These are phyloP conservation scores for Physella acuta DNA, from an alignment of 1,140 invertebrate genomes.

Conservation along the genomic window DNA sequence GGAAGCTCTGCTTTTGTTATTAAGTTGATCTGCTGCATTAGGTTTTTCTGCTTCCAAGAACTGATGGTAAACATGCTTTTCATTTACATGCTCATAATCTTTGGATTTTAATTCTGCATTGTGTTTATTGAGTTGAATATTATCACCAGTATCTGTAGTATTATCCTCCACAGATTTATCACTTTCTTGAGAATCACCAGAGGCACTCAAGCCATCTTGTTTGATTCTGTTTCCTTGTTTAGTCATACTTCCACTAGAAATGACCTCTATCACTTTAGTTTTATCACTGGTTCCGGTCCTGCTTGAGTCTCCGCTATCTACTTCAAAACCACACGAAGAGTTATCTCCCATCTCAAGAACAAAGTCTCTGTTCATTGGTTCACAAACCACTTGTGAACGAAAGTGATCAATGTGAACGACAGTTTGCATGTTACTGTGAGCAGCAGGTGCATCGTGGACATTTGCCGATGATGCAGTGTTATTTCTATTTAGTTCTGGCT, in stretches of 20 bases:
- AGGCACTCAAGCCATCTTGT: too few species aligned
- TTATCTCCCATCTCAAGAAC: neutral
- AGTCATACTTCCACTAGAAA: too few species aligned
- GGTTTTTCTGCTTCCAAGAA: constrained; percentile 18
- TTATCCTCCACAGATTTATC: neutral
- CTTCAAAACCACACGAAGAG: too few species aligned
- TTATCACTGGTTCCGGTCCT: neutral
- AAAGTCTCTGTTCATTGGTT: neutral
- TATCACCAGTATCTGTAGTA: neutral
- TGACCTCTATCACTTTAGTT: neutral
- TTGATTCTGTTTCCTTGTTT: too few species aligned
- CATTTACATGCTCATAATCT: neutral
- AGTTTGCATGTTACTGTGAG: neutral
- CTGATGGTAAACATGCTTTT: neutral
- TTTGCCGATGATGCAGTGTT: constrained; percentile 5
- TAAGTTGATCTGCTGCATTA: too few species aligned
- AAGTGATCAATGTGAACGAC: neutral
- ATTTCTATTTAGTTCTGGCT: constrained; percentile 5
- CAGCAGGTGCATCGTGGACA: neutral
- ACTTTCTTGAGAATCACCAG: neutral
- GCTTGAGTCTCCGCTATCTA: neutral
- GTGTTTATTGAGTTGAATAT: neutral
- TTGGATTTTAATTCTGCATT: neutral
- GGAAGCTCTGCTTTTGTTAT: neutral
- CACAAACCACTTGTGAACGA: constrained; percentile 13